Evolutionary conservation across 2,797 vertebrate genomes (phyloP), one percentile per base, ranked within the genome.

Genomic region (Cyclopterus lumpus): DNA sequence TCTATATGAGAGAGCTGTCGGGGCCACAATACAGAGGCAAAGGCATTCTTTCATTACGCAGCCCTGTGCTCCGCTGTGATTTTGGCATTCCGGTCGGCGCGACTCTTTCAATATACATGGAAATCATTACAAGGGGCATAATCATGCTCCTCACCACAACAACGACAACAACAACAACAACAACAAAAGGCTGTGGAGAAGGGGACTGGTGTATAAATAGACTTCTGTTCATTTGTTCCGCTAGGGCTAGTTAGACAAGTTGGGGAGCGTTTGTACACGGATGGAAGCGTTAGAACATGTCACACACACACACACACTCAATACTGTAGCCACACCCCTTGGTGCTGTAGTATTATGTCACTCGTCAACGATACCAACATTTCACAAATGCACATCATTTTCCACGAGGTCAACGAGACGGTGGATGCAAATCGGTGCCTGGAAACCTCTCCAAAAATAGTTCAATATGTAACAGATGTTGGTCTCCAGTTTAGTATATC

Each of bases 381-480:
- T 73, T 78, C 54, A 83, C 57, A 48, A 85, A 77, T 58, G 22
- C 16, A 12, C 26, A 71, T 62, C 48, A 80, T 81, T 86, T 81
- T 75, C 77, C 71, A 71, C 67, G 59, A 59, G 61, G 54, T 79
- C 70, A 72, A 32, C 66, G 73, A 75, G 83, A 73, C 22, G 30
- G 16, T 62, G 59, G 69, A 73, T 80, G 67, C 63, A 84, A 76
- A 82, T 63, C 38, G 58, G 49, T 71, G 51, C 26, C 63, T 42
- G 66, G 55, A 83, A 78, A 68, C 14, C 69, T 79, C 38, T 71
- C 71, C 46, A 34, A 72, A 84, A 88, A 84, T 77, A 85, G 55
- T 59, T 74, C 74, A 83, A 78, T 78, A 81, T 84, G 67, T 54
- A 87, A 82, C 88, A 88, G 89, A 92, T 90, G 83, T 82, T n/a